Conservation (phyloP, 2,888 invertebrate species). For the Volucella inanis region DNA sequence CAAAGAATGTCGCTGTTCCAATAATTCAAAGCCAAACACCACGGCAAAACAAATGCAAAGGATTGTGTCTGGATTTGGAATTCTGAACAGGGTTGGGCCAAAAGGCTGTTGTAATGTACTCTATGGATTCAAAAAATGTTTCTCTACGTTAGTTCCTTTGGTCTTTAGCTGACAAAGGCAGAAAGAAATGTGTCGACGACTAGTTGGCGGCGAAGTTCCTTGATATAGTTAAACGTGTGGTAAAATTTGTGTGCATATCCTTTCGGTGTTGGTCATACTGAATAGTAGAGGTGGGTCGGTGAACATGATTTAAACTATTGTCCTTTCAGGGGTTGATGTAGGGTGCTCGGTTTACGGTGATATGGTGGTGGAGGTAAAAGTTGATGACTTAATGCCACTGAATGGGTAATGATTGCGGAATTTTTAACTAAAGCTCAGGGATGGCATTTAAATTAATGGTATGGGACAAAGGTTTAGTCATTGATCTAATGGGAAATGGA, state of each 20-base stretch:
- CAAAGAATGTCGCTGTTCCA: constrained; percentile 7
- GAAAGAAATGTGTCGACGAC: constrained; percentile 55
- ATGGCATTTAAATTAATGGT: constrained; percentile 32
- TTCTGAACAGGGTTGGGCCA: constrained; percentile 2
- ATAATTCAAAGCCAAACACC: constrained; percentile 21
- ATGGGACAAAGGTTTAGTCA: constrained; percentile 25
- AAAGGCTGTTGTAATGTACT: constrained; percentile 28
- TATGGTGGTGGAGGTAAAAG: constrained; percentile 13
- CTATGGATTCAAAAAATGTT: constrained; percentile 35
- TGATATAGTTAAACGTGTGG: constrained; percentile 46
- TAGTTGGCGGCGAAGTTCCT: constrained; percentile 47
- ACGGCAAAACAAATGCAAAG: neutral
- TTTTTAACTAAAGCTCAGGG: constrained; percentile 19
- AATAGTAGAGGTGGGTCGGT: neutral
- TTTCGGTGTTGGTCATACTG: neutral
- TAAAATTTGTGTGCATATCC: constrained; percentile 37
- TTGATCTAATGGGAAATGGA: constrained; percentile 36
- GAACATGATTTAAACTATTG: constrained; percentile 11
- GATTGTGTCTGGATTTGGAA: neutral
- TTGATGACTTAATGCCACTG: constrained; percentile 50
- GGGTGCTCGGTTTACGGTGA: neutral
- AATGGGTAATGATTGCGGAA: constrained; percentile 44
- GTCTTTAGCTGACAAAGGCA: constrained; percentile 43
- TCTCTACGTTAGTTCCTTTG: constrained; percentile 16
- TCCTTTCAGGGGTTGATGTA: neutral